A percentile compares a stretch with the other conserved stretches of the same genome.
Evolutionary conservation across 2,888 invertebrate genomes (phyloP).

Genomic region (Synanthedon andrenaeformis): DNA sequence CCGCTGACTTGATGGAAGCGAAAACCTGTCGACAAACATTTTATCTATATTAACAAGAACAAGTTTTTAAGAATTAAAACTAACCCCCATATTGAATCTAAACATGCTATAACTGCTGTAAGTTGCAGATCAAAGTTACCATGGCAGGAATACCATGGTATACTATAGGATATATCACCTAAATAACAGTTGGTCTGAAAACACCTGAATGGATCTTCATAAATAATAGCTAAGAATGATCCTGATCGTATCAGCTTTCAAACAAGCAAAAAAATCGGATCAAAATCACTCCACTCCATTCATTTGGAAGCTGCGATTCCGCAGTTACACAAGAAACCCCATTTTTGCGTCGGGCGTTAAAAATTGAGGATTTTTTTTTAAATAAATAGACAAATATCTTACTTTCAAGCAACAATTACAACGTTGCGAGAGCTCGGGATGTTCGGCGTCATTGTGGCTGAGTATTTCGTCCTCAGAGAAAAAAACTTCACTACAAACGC

Average conservation of each 20-base stretch:
- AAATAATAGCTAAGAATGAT: no score
- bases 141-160: no score
- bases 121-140: no score
- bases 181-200: no score
- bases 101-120: no score
- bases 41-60: not conserved
- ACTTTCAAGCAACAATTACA: constrained; percentile 68
- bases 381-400: not conserved
- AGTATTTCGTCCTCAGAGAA: constrained; percentile 36
- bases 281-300: no score
- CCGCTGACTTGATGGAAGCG: constrained; percentile 59
- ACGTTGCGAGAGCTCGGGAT: constrained; percentile 59
- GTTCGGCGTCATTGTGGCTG: constrained; percentile 44
- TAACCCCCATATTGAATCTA: not conserved
- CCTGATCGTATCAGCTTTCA: no score
- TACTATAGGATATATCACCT: no score
- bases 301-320: no score
- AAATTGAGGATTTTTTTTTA: not conserved
- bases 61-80: not conserved
- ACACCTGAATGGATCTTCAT: no score
- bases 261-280: no score
- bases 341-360: not conserved
- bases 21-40: constrained; percentile 29
- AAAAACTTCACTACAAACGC: constrained; percentile 40
- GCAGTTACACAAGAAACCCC: not conserved